Conservation (phyloP, 2,888 invertebrate genomes). For the Troglohyphantes excavatus region DNA sequence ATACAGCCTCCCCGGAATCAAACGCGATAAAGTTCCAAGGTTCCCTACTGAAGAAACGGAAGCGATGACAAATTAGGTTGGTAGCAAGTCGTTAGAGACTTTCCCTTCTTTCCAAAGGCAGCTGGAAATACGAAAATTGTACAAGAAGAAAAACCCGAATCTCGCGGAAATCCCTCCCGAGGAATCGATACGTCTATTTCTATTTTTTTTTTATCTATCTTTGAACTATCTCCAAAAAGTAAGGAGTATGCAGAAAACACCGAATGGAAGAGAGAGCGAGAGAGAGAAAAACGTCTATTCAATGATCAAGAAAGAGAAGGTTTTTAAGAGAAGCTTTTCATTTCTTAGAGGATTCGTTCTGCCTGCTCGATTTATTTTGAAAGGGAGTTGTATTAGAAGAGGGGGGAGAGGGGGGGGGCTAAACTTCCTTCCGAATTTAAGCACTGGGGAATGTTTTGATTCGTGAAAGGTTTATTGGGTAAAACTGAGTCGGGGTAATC, state of each 20-base stretch:
- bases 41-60: constrained; percentile 21
- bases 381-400: background rate
- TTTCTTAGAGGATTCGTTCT: background rate
- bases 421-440: background rate
- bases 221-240: constrained; percentile 25
- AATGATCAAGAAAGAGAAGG: background rate
- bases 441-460: background rate
- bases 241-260: background rate
- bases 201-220: constrained; percentile 8
- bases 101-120: constrained; percentile 11
- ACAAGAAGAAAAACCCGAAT: background rate
- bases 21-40: constrained; percentile 40
- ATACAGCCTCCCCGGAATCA: background rate
- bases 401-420: background rate
- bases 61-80: constrained; percentile 46
- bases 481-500: background rate
- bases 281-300: background rate
- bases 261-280: background rate
- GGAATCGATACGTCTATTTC: constrained; percentile 43
- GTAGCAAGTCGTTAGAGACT: constrained; percentile 45
- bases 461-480: background rate
- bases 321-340: constrained; percentile 6
- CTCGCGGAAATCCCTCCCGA: background rate
- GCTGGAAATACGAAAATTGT: constrained; percentile 23
- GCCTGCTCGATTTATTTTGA: background rate